Conservation (phyloP, 2,113 vertebrate species). For the Lepisosteus osseus region DNA sequence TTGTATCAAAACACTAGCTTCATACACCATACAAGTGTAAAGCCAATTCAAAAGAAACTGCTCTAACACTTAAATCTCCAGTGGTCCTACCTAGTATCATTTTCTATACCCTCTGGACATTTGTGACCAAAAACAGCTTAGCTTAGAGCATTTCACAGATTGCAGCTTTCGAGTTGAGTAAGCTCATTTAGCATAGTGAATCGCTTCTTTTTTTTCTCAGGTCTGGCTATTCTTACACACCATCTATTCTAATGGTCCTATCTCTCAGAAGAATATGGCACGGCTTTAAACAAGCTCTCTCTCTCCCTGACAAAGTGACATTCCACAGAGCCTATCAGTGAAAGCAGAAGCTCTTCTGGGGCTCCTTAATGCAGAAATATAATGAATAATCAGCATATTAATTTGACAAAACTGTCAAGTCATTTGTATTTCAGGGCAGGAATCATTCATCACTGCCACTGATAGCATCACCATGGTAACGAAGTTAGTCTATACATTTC, state of each 20-base stretch:
- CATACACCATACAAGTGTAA: too few relatives aligned
- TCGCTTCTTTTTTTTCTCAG: neutral
- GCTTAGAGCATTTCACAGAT: too few relatives aligned
- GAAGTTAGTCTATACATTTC: too few relatives aligned
- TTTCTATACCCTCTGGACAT: too few relatives aligned
- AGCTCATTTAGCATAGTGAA: too few relatives aligned
- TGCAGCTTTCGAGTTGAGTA: too few relatives aligned
- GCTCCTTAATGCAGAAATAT: constrained; percentile 14
- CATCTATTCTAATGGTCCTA: constrained; percentile 4
- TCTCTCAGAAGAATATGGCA: constrained; percentile 4
- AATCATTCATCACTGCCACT: constrained; percentile 23
- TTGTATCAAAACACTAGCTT: too few relatives aligned
- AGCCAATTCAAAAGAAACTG: too few relatives aligned
- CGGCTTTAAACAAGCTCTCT: neutral
- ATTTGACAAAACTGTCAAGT: constrained; percentile 23
- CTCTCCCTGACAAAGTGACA: constrained; percentile 14
- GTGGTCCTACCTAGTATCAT: too few relatives aligned
- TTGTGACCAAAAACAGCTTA: too few relatives aligned
- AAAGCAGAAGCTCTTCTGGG: constrained; percentile 14
- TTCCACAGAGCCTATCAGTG: constrained; percentile 14
- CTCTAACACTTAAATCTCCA: too few relatives aligned
- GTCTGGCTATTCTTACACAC: neutral
- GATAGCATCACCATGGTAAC: constrained; percentile 27
- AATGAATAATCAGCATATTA: constrained; percentile 30
- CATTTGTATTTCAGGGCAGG: constrained; percentile 22